Conservation (phyloP, 2,113 vertebrate species). For the Ondatra zibethicus region DNA sequence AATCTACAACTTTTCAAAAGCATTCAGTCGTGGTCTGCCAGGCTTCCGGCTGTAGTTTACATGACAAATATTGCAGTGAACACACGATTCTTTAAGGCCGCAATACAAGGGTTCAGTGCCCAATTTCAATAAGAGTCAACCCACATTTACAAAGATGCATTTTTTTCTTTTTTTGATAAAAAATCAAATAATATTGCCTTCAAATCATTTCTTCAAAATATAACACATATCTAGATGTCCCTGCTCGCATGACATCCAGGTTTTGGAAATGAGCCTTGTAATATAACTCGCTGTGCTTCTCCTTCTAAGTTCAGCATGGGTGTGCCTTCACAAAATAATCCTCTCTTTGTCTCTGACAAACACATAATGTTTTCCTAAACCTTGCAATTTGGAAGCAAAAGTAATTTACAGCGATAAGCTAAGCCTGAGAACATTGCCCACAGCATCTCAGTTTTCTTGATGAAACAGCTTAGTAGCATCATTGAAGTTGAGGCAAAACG, state of each 20-base stretch:
- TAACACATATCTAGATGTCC: conserved; percentile 89
- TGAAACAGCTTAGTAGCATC: not conserved
- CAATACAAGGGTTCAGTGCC: conserved; percentile 88
- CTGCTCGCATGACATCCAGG: conserved; percentile 91
- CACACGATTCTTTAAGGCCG: conserved; percentile 90
- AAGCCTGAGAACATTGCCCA: conserved; percentile 70
- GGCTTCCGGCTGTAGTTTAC: conserved; percentile 90
- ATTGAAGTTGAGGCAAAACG: conserved; percentile 14
- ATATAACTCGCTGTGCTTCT: conserved; percentile 86
- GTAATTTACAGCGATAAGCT: conserved; percentile 63
- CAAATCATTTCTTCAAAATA: conserved; percentile 87
- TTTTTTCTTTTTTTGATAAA: conserved; percentile 84
- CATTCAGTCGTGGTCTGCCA: conserved; percentile 91
- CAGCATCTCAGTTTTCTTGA: conserved; percentile 59
- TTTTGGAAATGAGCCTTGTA: conserved; percentile 91
- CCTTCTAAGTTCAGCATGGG: conserved; percentile 88
- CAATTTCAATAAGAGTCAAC: conserved; percentile 83
- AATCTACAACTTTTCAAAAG: conserved; percentile 93
- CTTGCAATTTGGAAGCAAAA: conserved; percentile 72
- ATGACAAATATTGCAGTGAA: conserved; percentile 91
- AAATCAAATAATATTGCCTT: conserved; percentile 88
- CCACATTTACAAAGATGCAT: conserved; percentile 83
- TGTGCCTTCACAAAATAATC: conserved; percentile 88
- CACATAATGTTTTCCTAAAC: conserved; percentile 77
- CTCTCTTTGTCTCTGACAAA: conserved; percentile 82